A percentile compares a stretch with the other conserved stretches of the same genome.
phyloP scores from a whole-genome alignment of 2,888 invertebrate species.

The Masnerella sp. region DNA sequence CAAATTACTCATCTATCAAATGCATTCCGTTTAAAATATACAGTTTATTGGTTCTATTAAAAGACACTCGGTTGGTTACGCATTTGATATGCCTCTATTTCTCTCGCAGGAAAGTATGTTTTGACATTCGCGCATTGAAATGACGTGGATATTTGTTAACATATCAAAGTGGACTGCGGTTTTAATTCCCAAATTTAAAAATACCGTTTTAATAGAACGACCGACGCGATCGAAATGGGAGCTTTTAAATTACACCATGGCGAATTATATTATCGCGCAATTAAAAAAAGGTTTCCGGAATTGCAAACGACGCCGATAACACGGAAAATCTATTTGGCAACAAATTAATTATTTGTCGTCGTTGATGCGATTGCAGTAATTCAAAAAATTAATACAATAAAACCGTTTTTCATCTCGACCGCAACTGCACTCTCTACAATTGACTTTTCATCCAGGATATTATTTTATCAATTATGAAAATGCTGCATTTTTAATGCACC shows the following conservation, averaged over 20 bases:
- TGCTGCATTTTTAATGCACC: neutral
- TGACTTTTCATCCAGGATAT: constrained; percentile 4
- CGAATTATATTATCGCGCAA: no score
- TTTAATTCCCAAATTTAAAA: neutral
- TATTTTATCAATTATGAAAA: constrained; percentile 16
- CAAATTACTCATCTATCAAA: no score
- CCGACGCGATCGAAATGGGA: no score
- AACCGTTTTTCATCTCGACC: constrained; percentile 1
- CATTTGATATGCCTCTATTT: neutral
- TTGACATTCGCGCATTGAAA: neutral
- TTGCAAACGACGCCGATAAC: no score
- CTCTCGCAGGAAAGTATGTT: neutral
- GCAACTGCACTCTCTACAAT: constrained; percentile 1
- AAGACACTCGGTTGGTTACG: neutral
- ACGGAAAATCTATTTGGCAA: neutral
- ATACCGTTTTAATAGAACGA: constrained; percentile 1
- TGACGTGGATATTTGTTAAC: neutral
- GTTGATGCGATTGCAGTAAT: neutral
- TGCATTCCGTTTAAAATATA: no score
- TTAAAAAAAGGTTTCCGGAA: no score
- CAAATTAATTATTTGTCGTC: neutral
- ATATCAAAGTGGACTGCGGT: constrained; percentile 3
- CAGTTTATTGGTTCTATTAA: no score
- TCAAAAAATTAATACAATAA: neutral
- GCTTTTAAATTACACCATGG: no score